Evolutionary conservation across 2,113 vertebrate genomes (phyloP), one percentile per base, ranked within the genome.

Genomic region (Sturnira hondurensis): DNA sequence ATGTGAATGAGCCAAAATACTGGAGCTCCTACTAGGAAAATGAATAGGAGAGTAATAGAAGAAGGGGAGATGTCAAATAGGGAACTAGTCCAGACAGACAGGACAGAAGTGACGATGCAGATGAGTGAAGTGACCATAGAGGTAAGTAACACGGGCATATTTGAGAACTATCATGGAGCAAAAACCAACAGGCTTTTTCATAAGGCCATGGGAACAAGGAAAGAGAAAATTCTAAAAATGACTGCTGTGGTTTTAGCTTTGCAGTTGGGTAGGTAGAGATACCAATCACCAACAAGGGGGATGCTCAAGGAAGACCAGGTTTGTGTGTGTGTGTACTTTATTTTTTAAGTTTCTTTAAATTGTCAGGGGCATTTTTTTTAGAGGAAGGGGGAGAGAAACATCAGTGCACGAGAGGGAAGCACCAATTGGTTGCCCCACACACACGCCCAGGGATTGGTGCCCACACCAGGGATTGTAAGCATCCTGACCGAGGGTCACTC

Each of bases 71-170:
- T 20, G 41, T 4, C 5, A 28, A 47, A 56, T 4, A 28, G 43
- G 47, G 67, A 89, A 41, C 43, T 24, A 41, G 47, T 15, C 54
- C 33, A 63, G 45, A 26, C 54, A 20, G 28, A n/a, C 22, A 19
- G 15, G 38, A 28, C 6, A 38, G 56, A 47, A 81, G 33, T 4
- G 68, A 38, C 0, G 6, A 7, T 31, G 31, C 26, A 63, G 58
- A 71, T 0, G 0, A 36, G 41, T 4, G 5, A 0, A 2, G 2
- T 15, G 12, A 3, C 74, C 28, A 2, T 0, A 22, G 26, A 71
- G 45, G 24, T n/a, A 6, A 16, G 17, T 4, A 20, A 31, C 5
- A 8, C 1, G 24, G 31, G 28, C 17, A 58, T 2, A 76, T 3
- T 5, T 13, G 45, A 68, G 65, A 52, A 47, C 43, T 9, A 7